Percentiles rank a stretch among this genome's conserved stretches.
These are phyloP conservation scores for Paracanthobrama guichenoti DNA, from an alignment of 2,113 vertebrate genomes.

Conservation along the genomic window DNA sequence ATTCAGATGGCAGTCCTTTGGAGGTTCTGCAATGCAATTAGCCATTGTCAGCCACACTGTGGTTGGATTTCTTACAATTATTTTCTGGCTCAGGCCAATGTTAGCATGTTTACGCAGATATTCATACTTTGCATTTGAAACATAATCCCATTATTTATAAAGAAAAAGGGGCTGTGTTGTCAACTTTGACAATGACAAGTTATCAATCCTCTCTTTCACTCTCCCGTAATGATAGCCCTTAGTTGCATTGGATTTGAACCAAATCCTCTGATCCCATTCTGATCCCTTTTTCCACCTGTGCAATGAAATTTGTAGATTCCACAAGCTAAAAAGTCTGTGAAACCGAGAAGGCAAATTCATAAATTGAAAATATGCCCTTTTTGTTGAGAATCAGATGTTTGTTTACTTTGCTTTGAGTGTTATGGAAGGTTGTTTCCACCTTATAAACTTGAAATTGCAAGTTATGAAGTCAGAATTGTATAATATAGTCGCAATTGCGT, in stretches of 20 bases:
- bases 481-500: too few species aligned
- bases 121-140: neutral
- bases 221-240: constrained; percentile 37
- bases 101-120: neutral
- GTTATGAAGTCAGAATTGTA: too few species aligned
- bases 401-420: neutral
- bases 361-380: neutral
- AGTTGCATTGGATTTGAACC: constrained; percentile 42
- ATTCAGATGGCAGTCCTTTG: neutral
- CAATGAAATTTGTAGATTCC: neutral
- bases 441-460: too few species aligned
- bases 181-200: neutral
- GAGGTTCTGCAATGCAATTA: neutral
- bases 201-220: constrained; percentile 23
- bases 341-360: neutral
- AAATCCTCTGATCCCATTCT: constrained; percentile 64
- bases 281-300: neutral
- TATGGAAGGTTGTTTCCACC: neutral
- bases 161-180: neutral
- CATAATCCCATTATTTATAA: neutral
- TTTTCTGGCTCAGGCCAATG: neutral
- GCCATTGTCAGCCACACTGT: neutral
- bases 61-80: neutral
- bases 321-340: neutral
- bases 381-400: neutral